These are phyloP conservation scores for Sarcophaga variegata DNA, from an alignment of 2,888 invertebrate genomes.

Conservation along the genomic window DNA sequence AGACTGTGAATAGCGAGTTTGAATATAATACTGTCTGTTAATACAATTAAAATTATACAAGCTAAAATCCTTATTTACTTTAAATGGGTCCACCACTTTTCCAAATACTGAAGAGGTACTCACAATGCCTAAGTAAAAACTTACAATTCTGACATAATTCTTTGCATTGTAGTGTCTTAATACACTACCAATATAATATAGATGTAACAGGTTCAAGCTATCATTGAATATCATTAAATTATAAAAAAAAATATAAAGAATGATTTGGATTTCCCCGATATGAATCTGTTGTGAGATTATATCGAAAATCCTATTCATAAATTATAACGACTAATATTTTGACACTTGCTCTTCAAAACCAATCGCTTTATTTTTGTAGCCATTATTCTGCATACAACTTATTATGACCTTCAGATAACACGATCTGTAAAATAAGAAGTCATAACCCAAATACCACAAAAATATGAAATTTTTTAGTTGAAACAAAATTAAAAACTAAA, in stretches of 20 bases:
- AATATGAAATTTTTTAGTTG: slow-evolving; percentile 18
- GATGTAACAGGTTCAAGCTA: background rate
- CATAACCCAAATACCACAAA: slow-evolving; percentile 50
- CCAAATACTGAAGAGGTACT: too few relatives aligned
- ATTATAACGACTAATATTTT: slow-evolving; percentile 3
- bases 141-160: background rate
- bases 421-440: slow-evolving; percentile 25
- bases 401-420: slow-evolving; percentile 23
- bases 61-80: too few relatives aligned
- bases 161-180: too few relatives aligned
- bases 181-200: background rate
- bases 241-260: background rate
- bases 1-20: too few relatives aligned
- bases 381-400: background rate
- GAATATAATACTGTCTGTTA: too few relatives aligned
- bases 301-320: background rate
- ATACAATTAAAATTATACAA: too few relatives aligned
- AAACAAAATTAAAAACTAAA: background rate
- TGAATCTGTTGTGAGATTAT: background rate
- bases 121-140: too few relatives aligned
- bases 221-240: background rate
- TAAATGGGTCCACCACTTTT: too few relatives aligned
- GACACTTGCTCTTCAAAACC: background rate
- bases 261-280: background rate
- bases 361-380: too few relatives aligned